These are phyloP conservation scores for Solea senegalensis DNA, from an alignment of 2,113 vertebrate genomes.

Conservation along the genomic window DNA sequence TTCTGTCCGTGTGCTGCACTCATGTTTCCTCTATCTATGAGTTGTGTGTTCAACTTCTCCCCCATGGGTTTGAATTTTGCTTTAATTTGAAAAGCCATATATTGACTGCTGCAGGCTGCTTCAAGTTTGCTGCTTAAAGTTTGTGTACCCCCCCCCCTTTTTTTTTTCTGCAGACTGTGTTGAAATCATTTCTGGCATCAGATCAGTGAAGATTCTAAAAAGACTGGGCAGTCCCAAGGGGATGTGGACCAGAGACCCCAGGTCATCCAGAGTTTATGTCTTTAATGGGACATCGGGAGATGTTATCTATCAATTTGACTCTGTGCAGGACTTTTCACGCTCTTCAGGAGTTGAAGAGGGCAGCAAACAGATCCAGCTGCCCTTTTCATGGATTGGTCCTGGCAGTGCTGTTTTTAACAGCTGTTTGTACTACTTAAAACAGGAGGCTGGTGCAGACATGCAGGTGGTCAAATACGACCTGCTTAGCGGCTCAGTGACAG, in stretches of 20 bases:
- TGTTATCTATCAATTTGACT: constrained; percentile 85
- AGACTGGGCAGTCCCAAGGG: constrained; percentile 87
- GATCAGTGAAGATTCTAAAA: constrained; percentile 96
- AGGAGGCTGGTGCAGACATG: constrained; percentile 74
- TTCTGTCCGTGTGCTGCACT: constrained; percentile 12
- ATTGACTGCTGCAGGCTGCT: constrained; percentile 32
- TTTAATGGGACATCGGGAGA: constrained; percentile 89
- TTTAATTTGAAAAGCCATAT: constrained; percentile 34
- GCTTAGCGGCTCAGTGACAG: constrained; percentile 84
- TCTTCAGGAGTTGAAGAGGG: constrained; percentile 76
- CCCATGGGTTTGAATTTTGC: constrained; percentile 32
- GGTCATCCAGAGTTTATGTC: constrained; percentile 89
- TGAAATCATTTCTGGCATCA: constrained; percentile 89
- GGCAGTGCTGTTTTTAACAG: constrained; percentile 89
- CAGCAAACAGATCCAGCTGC: constrained; percentile 84
- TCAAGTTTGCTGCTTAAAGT: neutral
- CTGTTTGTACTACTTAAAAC: constrained; percentile 88
- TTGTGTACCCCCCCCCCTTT: neutral
- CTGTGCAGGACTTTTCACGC: constrained; percentile 86
- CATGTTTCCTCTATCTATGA: constrained; percentile 17
- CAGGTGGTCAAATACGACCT: constrained; percentile 93
- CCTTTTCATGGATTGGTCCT: constrained; percentile 87
- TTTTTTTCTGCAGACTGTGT: constrained; percentile 84
- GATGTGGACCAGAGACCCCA: constrained; percentile 92
- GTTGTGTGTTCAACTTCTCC: constrained; percentile 23